Percentiles rank a stretch among this genome's conserved stretches.
Evolutionary conservation across 2,113 vertebrate genomes (phyloP).

Genomic region (Lathamus discolor): DNA sequence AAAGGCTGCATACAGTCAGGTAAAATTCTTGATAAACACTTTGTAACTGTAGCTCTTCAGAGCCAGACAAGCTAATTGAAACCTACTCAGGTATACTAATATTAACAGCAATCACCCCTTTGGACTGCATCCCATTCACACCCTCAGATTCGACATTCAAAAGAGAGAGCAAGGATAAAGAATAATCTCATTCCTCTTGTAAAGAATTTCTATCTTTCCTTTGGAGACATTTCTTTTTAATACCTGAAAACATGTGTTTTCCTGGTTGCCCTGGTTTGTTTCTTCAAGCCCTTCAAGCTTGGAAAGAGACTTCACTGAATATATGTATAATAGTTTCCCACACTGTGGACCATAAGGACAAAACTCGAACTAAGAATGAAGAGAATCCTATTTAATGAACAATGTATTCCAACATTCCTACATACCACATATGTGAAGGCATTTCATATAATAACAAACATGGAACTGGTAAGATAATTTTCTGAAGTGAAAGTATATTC

Average conservation of each 20-base stretch:
- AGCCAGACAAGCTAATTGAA: neutral
- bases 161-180: neutral
- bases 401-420: neutral
- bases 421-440: neutral
- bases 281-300: neutral
- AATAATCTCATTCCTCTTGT: neutral
- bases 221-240: neutral
- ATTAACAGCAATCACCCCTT: neutral
- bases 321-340: neutral
- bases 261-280: neutral
- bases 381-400: neutral
- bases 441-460: neutral
- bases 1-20: neutral
- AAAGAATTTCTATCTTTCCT: neutral
- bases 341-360: neutral
- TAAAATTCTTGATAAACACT: neutral
- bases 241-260: neutral
- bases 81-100: neutral
- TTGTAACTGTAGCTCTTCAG: neutral
- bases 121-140: neutral
- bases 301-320: neutral
- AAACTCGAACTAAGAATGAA: neutral
- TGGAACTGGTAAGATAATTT: neutral
- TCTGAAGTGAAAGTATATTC: neutral
- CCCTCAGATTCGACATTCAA: neutral